Evolutionary conservation across 1,140 invertebrate species (phyloP), one percentile per base, ranked within the genome.

Genomic region (Zelostemma sp.): DNA sequence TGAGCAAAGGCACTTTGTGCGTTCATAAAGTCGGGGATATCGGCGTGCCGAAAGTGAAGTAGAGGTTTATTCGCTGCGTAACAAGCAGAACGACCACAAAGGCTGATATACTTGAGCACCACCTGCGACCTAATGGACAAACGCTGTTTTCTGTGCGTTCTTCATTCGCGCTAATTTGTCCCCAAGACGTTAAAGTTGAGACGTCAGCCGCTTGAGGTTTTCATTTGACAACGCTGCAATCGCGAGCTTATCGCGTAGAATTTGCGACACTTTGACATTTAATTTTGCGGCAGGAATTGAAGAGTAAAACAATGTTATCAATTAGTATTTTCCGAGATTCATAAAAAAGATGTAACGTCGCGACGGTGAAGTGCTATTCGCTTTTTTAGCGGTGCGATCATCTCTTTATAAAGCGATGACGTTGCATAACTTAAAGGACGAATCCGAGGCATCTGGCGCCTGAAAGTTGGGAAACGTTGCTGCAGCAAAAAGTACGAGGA

Each of bases 381-480:
- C 35, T 53, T 53, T 21, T 53, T 53, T 18, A 40, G n/a, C 33
- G 49, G 14, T 47, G 47, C 38, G 18, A 54, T 54, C 38, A 61
- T 54, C 49, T n/a, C 38, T 1, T 53, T 53, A 61, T 54, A 43
- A 59, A 61, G 49, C 46, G 38, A 51, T 53, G 49, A 60, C 33
- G 49, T 46, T 47, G 58, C 49, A 51, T 41, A 61, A 61, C 18
- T 61, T 61, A 43, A 47, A 47, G 48, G 25, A 61, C 35, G 58
- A 61, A 54, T 61, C 41, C 14, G 41, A 53, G 49, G 43, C 58
- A 61, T 61, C 58, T 61, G 58, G 49, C 25, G 31, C 49, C 49
- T 12, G 25, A 40, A 61, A 61, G 41, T 61, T 61, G 49, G 58
- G 53, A 53, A 61, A 54, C 47, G 41, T 61, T 61, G n/a, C 18